phyloP scores from a whole-genome alignment of 1,140 invertebrate genomes.

The Druon quercuslanigerum region DNA sequence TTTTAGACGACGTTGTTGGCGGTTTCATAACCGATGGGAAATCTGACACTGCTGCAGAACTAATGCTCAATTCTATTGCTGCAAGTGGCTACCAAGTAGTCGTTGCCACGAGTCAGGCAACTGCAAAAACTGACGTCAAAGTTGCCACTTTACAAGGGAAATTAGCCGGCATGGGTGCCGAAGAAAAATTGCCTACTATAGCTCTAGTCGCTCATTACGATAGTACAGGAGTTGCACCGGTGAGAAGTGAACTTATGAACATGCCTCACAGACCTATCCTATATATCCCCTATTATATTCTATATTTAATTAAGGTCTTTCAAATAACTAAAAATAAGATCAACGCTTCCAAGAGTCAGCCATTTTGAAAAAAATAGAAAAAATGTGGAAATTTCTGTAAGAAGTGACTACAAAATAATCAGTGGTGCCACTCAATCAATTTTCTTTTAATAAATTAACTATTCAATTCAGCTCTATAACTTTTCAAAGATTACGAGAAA shows the following conservation, averaged over 20 bases:
- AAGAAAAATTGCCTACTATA: constrained; percentile 90
- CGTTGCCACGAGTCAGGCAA: constrained; percentile 82
- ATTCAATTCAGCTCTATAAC: no score
- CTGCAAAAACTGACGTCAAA: constrained; percentile 85
- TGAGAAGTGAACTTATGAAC: constrained; percentile 72
- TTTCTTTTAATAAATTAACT: no score
- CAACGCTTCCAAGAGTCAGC: no score
- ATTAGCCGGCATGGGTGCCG: constrained; percentile 85
- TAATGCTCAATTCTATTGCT: constrained; percentile 89
- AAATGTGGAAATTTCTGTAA: no score
- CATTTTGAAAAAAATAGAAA: no score
- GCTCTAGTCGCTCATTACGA: constrained; percentile 96
- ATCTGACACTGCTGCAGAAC: constrained; percentile 82
- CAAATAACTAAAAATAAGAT: no score
- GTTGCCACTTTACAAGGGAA: constrained; percentile 91
- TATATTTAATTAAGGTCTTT: no score
- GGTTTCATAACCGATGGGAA: constrained; percentile 77
- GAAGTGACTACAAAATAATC: no score
- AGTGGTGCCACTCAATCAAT: no score
- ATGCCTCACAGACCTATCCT: background rate
- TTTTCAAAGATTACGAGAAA: no score
- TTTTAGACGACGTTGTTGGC: constrained; percentile 85
- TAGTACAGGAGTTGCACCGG: constrained; percentile 90
- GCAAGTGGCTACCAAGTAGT: constrained; percentile 95
- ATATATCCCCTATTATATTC: no score